Base-by-base conservation (phyloP, 1,140 invertebrate genomes). In the Lasioglossum baleicum region DNA sequence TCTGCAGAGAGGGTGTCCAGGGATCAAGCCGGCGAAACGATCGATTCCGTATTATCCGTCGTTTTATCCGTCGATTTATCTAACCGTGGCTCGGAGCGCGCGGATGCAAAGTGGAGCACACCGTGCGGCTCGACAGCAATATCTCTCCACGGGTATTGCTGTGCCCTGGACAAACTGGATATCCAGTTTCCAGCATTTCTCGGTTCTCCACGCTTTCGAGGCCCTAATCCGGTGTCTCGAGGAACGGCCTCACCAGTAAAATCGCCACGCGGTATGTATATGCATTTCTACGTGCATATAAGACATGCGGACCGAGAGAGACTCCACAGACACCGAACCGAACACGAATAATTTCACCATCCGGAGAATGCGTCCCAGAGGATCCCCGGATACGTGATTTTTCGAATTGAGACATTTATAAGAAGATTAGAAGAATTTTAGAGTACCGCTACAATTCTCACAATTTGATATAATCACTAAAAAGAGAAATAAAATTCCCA, bases 101-200 rank as follows among this genome's bases (percentile, higher is more conserved):
- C 44, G 75, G 58, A 86, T 73, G 84, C 75, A 87, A 87, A 87
- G 85, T 83, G 71, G 84, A 87, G 81, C 85, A 77, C 67, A 63
- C 48, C 64, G 69, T 22, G 35, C 35, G 40, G 42, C 75, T 64
- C 76, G 65, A 71, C 58, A 44, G 80, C 84, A 74, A 86, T 87
- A 83, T 86, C 81, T 83, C 81, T 83, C 81, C 84, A 75, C 68
- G 82, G 74, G 81, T 87, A 86, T 87, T 83, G 81, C 77, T 81
- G 75, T 42, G 81, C 64, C 61, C 85, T 48, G 82, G 82, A 87
- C 84, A 87, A 86, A 86, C 84, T 87, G 82, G 84, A 87, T 87
- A 87, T 87, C 84, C 85, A 87, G 84, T 87, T 86, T 87, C 85
- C 85, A 86, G 82, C 82, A 87, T 87, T 87, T 87, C 85, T 87